Conservation (phyloP, 2,888 invertebrate genomes). For the Ormyrus nitidulus region DNA sequence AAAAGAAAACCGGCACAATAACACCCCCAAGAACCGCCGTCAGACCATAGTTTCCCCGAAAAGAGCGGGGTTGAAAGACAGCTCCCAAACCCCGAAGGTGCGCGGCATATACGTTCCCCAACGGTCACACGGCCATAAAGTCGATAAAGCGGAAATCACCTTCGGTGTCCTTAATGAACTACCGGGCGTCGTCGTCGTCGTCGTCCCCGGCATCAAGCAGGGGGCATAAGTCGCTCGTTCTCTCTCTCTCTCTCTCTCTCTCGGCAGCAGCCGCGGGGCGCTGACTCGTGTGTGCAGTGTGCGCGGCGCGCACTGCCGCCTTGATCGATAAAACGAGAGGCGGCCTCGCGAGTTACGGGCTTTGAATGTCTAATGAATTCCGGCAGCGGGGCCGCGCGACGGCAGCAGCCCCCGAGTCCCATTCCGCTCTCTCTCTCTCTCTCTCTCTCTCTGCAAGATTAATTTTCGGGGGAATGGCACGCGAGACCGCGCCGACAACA, state of each 20-base stretch:
- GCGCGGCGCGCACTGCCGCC: not conserved
- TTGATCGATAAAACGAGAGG: constrained; percentile 42
- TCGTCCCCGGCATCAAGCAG: too few relatives aligned
- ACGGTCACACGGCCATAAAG: not conserved
- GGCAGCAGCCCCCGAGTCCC: not conserved
- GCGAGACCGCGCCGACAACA: constrained; percentile 61
- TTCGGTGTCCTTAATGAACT: constrained; percentile 6
- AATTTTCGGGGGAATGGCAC: constrained; percentile 60
- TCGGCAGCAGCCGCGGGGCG: not conserved
- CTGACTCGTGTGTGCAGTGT: too few relatives aligned
- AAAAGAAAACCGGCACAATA: too few relatives aligned
- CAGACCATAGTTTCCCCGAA: too few relatives aligned
- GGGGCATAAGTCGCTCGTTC: not conserved
- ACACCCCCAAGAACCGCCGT: too few relatives aligned
- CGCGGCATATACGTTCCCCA: not conserved
- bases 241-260: constrained; percentile 3
- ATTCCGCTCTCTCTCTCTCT: not conserved
- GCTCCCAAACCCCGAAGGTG: too few relatives aligned
- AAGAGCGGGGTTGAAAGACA: too few relatives aligned
- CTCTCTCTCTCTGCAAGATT: constrained; percentile 59
- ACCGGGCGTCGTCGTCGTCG: not conserved
- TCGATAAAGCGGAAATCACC: too few relatives aligned
- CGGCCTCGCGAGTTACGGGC: constrained; percentile 40
- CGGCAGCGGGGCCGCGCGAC: not conserved
- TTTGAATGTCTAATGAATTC: constrained; percentile 54